Evolutionary conservation across 2,888 invertebrate species (phyloP).

Genomic region (Drosophila planitibia): DNA sequence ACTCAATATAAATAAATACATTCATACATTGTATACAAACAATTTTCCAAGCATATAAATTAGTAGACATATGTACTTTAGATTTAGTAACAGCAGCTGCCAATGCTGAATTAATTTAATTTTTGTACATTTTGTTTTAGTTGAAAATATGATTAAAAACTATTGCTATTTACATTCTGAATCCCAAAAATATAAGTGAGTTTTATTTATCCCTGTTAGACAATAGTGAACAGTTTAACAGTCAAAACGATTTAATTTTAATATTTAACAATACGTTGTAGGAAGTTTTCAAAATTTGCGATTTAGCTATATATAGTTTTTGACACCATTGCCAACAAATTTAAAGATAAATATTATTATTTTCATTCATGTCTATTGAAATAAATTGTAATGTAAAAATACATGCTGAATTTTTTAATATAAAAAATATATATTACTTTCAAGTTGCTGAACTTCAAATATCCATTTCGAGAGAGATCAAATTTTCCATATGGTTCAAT

Average conservation of each 20-base stretch:
- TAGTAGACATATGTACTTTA: constrained; percentile 58
- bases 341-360: not conserved
- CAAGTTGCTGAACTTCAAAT: not conserved
- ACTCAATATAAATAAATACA: constrained; percentile 50
- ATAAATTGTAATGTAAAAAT: not conserved
- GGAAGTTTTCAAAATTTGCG: not conserved
- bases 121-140: constrained; percentile 79
- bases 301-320: not conserved
- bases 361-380: not conserved
- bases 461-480: not conserved
- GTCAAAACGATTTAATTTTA: not conserved
- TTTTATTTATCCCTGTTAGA: constrained; percentile 26
- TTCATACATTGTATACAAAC: constrained; percentile 31
- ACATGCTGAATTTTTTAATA: not conserved
- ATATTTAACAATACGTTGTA: not conserved
- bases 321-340: not conserved
- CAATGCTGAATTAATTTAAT: constrained; percentile 57
- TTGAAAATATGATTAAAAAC: constrained; percentile 69
- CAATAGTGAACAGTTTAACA: not conserved
- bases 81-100: constrained; percentile 44
- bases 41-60: constrained; percentile 53
- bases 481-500: not conserved
- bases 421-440: not conserved
- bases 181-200: constrained; percentile 51
- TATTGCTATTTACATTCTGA: constrained; percentile 78